Evolutionary conservation across 1,140 invertebrate species (phyloP).

Genomic region (Ceratina japonica): DNA sequence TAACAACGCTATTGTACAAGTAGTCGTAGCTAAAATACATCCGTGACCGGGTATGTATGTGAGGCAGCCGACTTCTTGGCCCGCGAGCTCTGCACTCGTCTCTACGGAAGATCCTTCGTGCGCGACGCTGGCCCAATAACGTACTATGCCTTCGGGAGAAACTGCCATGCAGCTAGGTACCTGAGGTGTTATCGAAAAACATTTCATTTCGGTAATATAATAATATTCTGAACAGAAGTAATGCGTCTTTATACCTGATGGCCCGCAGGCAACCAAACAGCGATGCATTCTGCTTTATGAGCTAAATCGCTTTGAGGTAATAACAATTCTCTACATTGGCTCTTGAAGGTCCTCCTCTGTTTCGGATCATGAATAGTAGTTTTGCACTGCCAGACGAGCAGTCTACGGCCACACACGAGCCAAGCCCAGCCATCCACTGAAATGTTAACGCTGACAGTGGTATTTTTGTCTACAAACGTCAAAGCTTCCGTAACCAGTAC

Average conservation of each 20-base stretch:
- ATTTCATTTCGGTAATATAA: background rate
- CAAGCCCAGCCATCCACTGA: slow-evolving; percentile 88
- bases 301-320: slow-evolving; percentile 95
- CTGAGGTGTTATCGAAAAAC: slow-evolving; percentile 64
- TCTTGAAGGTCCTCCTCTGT: slow-evolving; percentile 76
- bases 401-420: slow-evolving; percentile 91
- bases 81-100: slow-evolving; percentile 88
- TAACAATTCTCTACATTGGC: slow-evolving; percentile 89
- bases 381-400: slow-evolving; percentile 94
- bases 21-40: slow-evolving; percentile 93
- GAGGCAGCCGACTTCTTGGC: slow-evolving; percentile 90
- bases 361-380: slow-evolving; percentile 71
- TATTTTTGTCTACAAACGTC: slow-evolving; percentile 85
- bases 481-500: slow-evolving; percentile 93
- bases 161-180: slow-evolving; percentile 94
- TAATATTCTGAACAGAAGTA: slow-evolving; percentile 3
- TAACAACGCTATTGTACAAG: slow-evolving; percentile 91
- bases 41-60: slow-evolving; percentile 85
- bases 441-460: slow-evolving; percentile 83
- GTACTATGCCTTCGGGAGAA: slow-evolving; percentile 93
- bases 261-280: slow-evolving; percentile 86
- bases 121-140: slow-evolving; percentile 94
- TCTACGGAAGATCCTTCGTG: slow-evolving; percentile 93
- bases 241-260: slow-evolving; percentile 79
- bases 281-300: slow-evolving; percentile 93